Percentiles rank a stretch among this genome's conserved stretches.
Conservation (phyloP, 2,888 invertebrate species). For the Phortica okadai region DNA sequence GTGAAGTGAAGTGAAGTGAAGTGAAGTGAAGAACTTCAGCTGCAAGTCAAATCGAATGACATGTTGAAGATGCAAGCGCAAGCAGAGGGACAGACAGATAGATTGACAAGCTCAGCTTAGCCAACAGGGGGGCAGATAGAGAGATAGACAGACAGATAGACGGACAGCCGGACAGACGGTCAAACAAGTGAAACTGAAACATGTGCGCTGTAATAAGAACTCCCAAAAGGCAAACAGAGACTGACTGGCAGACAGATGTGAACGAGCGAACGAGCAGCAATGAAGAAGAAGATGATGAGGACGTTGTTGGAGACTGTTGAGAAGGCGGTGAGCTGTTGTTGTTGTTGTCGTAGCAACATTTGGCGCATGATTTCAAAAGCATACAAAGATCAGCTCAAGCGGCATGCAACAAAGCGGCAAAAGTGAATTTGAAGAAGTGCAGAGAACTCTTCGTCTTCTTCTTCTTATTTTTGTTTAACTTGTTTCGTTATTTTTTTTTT, state of each 20-base stretch:
- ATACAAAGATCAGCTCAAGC: no score
- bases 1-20: neutral
- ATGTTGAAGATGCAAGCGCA: neutral
- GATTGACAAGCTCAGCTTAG: neutral
- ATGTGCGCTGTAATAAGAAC: slow-evolving; percentile 12
- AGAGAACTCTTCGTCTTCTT: neutral
- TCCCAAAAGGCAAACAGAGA: slow-evolving; percentile 23
- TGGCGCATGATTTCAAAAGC: neutral
- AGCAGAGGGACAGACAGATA: neutral
- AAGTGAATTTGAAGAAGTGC: slow-evolving; percentile 27
- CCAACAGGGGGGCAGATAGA: neutral
- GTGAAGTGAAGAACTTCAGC: neutral
- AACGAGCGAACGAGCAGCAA: neutral
- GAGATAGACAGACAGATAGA: neutral
- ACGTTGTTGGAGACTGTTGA: neutral
- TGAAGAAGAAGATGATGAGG: neutral
- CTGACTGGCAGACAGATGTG: slow-evolving; percentile 18
- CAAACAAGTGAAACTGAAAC: slow-evolving; percentile 26
- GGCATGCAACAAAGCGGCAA: neutral
- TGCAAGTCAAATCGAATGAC: neutral
- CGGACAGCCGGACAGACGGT: neutral
- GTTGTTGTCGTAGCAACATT: neutral
- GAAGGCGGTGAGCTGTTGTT: neutral
- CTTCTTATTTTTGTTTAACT: no score
- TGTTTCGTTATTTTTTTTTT: neutral